Conservation (phyloP, 2,888 invertebrate species). For the Dolomedes plantarius region DNA sequence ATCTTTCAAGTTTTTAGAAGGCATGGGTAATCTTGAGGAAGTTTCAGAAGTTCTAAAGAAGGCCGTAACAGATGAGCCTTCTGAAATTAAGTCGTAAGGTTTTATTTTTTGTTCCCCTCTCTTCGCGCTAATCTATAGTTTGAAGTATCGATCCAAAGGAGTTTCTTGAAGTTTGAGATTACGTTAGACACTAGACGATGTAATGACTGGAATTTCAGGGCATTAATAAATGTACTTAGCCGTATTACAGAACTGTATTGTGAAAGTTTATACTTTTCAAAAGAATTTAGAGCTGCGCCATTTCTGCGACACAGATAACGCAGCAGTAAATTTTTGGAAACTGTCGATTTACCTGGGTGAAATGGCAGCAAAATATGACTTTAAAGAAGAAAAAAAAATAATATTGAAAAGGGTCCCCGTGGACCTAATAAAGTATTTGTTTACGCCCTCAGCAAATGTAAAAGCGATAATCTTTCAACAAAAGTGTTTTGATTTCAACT, state of each 20-base stretch:
- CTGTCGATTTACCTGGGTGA: too few relatives aligned
- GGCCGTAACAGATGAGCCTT: constrained; percentile 61
- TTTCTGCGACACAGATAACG: too few relatives aligned
- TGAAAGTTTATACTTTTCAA: background rate
- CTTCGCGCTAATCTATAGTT: constrained; percentile 3
- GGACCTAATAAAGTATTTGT: too few relatives aligned
- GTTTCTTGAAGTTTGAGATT: constrained; percentile 15
- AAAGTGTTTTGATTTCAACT: too few relatives aligned
- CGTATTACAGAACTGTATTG: too few relatives aligned
- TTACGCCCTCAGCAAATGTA: too few relatives aligned
- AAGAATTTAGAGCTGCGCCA: too few relatives aligned
- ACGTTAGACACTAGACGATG: background rate
- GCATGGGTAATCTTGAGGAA: constrained; percentile 59
- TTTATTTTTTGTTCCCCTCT: background rate
- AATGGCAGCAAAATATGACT: too few relatives aligned
- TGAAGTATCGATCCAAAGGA: constrained; percentile 8
- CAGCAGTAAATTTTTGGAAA: too few relatives aligned
- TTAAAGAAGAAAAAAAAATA: too few relatives aligned
- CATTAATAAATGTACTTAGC: background rate
- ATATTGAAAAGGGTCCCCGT: too few relatives aligned
- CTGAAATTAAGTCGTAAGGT: constrained; percentile 15
- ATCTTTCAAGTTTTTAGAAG: constrained; percentile 51
- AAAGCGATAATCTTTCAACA: too few relatives aligned
- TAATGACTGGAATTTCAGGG: background rate
- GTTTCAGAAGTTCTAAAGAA: constrained; percentile 48